Conservation (phyloP, 2,797 vertebrate genomes). For the Cynodonichthys magdalenae region DNA sequence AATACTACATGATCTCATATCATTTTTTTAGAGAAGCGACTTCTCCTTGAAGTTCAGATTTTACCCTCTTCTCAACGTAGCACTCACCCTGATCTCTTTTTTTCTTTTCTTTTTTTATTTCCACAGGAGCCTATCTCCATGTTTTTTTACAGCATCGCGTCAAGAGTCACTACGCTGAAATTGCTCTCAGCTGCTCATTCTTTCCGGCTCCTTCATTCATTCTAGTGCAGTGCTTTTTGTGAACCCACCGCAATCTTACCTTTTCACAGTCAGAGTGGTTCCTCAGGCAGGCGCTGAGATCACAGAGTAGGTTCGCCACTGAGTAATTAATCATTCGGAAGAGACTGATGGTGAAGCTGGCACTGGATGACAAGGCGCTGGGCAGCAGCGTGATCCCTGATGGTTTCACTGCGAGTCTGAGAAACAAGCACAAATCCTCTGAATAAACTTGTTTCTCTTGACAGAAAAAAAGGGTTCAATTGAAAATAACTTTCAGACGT, state of each 20-base stretch:
- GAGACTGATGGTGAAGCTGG: constrained; percentile 84
- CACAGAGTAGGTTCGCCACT: constrained; percentile 80
- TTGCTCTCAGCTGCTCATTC: constrained; percentile 40
- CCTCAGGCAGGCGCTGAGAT: constrained; percentile 76
- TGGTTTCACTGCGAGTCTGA: constrained; percentile 66
- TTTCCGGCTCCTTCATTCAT: constrained; percentile 43
- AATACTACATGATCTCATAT: neutral
- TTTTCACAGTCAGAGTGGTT: constrained; percentile 72
- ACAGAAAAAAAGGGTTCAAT: neutral
- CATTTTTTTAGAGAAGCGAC: constrained; percentile 3
- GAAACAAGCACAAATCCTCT: constrained; percentile 40
- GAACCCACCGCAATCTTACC: constrained; percentile 59
- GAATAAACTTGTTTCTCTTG: constrained; percentile 13
- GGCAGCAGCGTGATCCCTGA: constrained; percentile 73
- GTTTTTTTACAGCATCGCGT: constrained; percentile 44
- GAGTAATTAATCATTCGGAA: constrained; percentile 88
- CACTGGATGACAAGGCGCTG: constrained; percentile 63
- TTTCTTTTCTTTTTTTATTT: constrained; percentile 7
- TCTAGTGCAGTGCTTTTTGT: constrained; percentile 15
- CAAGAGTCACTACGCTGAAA: constrained; percentile 54
- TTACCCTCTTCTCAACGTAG: neutral
- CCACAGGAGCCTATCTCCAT: constrained; percentile 32
- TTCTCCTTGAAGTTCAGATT: constrained; percentile 14
- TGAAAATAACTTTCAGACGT: constrained; percentile 2
- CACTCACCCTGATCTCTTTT: constrained; percentile 7